Evolutionary conservation across 2,888 invertebrate genomes (phyloP).

Genomic region (Nyleta sp.): DNA sequence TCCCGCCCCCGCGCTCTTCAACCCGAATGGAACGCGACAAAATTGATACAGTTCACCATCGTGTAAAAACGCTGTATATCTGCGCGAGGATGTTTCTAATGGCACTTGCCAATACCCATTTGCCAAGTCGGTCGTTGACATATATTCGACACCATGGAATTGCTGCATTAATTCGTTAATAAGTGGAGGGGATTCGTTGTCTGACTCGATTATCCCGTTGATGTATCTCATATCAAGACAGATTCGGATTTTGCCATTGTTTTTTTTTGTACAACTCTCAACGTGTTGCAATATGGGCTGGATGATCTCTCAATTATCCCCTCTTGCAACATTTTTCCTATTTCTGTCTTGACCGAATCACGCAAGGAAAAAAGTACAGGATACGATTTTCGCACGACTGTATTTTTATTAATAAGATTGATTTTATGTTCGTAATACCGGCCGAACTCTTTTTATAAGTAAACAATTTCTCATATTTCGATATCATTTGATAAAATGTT

Average conservation of each 20-base stretch:
- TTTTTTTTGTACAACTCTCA: conserved; percentile 1
- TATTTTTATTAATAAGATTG: not conserved
- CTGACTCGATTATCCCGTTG: not conserved
- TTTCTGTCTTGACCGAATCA: not conserved
- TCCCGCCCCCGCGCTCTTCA: conserved; percentile 60
- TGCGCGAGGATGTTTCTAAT: not conserved
- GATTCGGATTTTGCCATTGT: not conserved
- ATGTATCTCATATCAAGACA: conserved; percentile 1
- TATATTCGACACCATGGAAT: not conserved
- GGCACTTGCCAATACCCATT: conserved; percentile 16
- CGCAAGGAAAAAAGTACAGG: not conserved
- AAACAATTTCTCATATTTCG: conserved; percentile 41
- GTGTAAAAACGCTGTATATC: not conserved
- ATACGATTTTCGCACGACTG: not conserved
- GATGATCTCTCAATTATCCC: not conserved
- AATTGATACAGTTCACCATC: conserved; percentile 67
- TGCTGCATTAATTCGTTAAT: conserved; percentile 7
- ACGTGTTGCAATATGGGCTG: conserved; percentile 1
- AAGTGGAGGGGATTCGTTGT: not conserved
- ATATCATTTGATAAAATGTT: conserved; percentile 23
- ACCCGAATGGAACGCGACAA: conserved; percentile 68
- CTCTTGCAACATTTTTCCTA: not conserved
- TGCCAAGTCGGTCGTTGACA: not conserved
- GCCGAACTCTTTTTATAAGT: conserved; percentile 7
- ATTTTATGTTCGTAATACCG: conserved; percentile 2